Base-by-base conservation (phyloP, 2,113 vertebrate genomes). In the Dasyurus viverrinus region DNA sequence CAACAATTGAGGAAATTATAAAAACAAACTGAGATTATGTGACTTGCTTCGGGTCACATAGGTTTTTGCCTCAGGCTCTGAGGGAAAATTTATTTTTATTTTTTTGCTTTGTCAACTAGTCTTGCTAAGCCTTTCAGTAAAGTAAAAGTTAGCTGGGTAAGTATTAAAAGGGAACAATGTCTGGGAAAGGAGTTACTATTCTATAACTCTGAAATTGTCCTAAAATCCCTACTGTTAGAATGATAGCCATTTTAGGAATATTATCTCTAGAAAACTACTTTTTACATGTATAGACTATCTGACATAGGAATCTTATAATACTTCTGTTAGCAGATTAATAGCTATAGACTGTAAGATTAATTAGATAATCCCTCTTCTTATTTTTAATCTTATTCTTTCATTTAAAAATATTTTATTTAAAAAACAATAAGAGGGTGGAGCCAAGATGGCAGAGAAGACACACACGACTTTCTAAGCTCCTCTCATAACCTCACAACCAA, bases 281-380 rank as follows among this genome's bases (percentile, higher is more conserved):
- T 93, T 89, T 48, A 76, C 76, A 42, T 94, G 5, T 3, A 0
- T 11, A 42, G n/a, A 54, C 90, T 53, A 2, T 2, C 91, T 92
- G 42, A 96, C 48, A 96, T 3, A 95, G 10, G 25, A 1, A 3
- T 57, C 76, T 93, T 84, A 90, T 96, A 94, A 54, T 93, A 93
- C 12, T 90, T 55, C 9, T 89, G 8, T 42, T 84, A 84, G 68
- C 2, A 22, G 5, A n/a, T 84, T 84, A 92, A 16, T 36, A 91
- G 7, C 0, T 7, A 76, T 84, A 60, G 19, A 48, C 91, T 94
- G 53, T 91, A 23, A 93, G 50, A 89, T 57, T 89, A 42, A 84
- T 5, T 84, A 42, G 36, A 5, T 84, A 84, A n/a, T 84, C 0
- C 16, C 19, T 1, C n/a, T 42, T 23, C 11, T 48, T 48, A 1